A percentile compares a stretch with the other conserved stretches of the same genome.
These are phyloP conservation scores for Machimus atricapillus DNA, from an alignment of 2,888 invertebrate species.

Conservation along the genomic window DNA sequence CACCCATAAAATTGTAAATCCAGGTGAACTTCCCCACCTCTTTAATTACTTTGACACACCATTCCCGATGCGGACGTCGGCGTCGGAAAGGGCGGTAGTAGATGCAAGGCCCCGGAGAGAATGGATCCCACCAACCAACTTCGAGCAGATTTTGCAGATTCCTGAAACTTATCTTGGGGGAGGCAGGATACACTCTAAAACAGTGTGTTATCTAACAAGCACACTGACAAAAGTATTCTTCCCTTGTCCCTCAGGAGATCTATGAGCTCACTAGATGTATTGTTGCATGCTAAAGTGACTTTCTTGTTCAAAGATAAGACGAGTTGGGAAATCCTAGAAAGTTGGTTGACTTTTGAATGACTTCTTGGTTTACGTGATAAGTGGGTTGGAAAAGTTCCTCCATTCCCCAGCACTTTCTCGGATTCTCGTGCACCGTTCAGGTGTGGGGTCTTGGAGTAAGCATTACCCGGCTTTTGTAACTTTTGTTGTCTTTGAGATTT, in stretches of 20 bases:
- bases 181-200: constrained; percentile 29
- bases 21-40: constrained; percentile 34
- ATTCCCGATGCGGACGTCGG: background rate
- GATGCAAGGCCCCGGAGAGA: background rate
- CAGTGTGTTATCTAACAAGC: constrained; percentile 37
- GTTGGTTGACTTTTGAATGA: constrained; percentile 62
- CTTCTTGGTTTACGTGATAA: constrained; percentile 50
- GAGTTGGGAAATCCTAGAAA: constrained; percentile 55
- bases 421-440: constrained; percentile 9
- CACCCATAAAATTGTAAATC: constrained; percentile 33
- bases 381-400: constrained; percentile 40
- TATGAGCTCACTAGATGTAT: constrained; percentile 36
- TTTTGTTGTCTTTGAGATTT: constrained; percentile 35
- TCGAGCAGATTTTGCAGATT: constrained; percentile 35
- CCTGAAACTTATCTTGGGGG: constrained; percentile 29
- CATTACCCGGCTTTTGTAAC: constrained; percentile 25
- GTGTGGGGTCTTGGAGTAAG: constrained; percentile 7
- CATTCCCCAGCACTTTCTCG: constrained; percentile 7
- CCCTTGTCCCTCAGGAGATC: constrained; percentile 28
- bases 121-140: background rate
- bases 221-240: constrained; percentile 25
- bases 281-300: constrained; percentile 39
- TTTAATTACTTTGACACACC: constrained; percentile 32
- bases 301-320: constrained; percentile 49
- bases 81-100: too few species aligned